Conservation (phyloP, 2,888 invertebrate species). For the Eristalis intricaria region DNA sequence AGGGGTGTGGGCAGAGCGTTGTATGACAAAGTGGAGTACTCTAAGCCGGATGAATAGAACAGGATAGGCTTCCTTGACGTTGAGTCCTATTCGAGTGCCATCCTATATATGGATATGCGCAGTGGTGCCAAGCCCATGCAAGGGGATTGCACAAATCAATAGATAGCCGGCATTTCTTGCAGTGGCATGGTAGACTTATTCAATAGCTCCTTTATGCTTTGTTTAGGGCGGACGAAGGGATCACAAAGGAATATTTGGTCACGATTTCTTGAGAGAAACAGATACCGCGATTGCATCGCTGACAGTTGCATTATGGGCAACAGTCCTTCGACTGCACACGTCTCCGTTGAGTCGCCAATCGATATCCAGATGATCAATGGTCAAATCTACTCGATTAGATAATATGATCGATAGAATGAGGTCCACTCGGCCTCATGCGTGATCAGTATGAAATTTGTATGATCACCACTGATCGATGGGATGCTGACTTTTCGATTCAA, state of each 20-base stretch:
- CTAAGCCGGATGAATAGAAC: not conserved
- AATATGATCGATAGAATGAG: not conserved
- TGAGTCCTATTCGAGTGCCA: not conserved
- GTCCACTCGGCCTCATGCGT: not conserved
- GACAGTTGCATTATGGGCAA: not conserved
- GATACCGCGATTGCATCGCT: not conserved
- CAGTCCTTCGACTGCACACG: not conserved
- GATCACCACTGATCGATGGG: not conserved
- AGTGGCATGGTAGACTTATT: not conserved
- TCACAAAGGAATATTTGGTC: not conserved
- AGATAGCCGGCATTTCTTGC: not conserved
- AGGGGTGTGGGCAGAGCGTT: slow-evolving; percentile 17
- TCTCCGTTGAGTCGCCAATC: not conserved
- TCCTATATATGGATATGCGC: not conserved
- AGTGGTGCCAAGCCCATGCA: not conserved
- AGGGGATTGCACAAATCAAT: not conserved
- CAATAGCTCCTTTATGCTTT: not conserved
- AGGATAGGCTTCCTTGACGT: not conserved
- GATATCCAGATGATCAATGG: not conserved
- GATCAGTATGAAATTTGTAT: not conserved
- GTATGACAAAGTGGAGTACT: not conserved
- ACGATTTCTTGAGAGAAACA: not conserved
- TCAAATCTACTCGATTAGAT: not conserved
- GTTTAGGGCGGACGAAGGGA: not conserved
- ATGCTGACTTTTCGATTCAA: not conserved